These are phyloP conservation scores for Palaemon carinicauda DNA, from an alignment of 1,140 invertebrate species.

Conservation along the genomic window DNA sequence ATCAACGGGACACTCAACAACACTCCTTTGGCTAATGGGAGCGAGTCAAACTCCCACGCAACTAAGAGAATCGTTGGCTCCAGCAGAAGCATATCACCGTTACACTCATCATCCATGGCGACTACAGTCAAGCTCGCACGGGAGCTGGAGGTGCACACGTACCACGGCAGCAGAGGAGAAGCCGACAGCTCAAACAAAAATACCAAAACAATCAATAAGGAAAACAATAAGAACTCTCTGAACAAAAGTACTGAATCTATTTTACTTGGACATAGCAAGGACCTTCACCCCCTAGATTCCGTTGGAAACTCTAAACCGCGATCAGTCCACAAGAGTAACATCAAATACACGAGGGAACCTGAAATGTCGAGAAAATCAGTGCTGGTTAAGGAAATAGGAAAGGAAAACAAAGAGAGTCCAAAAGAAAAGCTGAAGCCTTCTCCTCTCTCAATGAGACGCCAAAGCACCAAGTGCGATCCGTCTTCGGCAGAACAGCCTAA, in stretches of 20 bases:
- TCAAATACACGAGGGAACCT: background rate
- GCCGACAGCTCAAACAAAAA: background rate
- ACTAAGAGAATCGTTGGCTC: too few species aligned
- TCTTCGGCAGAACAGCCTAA: constrained; percentile 35
- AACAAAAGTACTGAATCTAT: constrained; percentile 14
- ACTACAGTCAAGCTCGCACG: background rate
- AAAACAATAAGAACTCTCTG: constrained; percentile 35
- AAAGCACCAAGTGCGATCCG: constrained; percentile 36
- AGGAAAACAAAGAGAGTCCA: constrained; percentile 11
- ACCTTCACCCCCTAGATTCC: too few species aligned
- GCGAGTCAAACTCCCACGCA: too few species aligned
- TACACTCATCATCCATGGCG: background rate
- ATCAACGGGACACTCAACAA: too few species aligned
- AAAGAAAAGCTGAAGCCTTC: constrained; percentile 29
- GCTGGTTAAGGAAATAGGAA: constrained; percentile 32
- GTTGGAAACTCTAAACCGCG: background rate
- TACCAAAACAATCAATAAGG: constrained; percentile 21
- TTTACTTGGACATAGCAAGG: background rate
- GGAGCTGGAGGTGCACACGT: background rate
- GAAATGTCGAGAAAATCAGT: background rate
- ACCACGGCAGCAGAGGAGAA: background rate
- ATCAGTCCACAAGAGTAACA: background rate
- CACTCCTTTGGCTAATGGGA: too few species aligned
- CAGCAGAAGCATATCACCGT: background rate
- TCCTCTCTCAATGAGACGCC: constrained; percentile 27